Evolutionary conservation across 2,797 vertebrate genomes (phyloP), one percentile per base, ranked within the genome.

Genomic region (Poeciliopsis paucimaculata): DNA sequence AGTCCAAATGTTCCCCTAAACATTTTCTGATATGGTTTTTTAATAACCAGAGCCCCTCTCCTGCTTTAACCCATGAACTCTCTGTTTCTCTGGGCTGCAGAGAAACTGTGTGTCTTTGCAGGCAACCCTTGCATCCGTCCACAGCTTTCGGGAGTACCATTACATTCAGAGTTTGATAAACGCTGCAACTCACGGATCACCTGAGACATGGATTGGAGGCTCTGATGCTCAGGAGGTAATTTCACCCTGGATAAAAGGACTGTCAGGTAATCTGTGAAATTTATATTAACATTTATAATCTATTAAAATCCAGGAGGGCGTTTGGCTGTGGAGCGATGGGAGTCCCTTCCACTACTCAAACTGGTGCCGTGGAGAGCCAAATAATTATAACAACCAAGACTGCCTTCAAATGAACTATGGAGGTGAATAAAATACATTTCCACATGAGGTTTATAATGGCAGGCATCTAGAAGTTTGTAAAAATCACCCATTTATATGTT

Each of bases 321-420:
- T n/a, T 5, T 78, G 70, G 41, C 28, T 78, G 2, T 78, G 77
- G 77, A n/a, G 12, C 60, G 77, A 78, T 47, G 68, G 53, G 43
- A 57, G 0, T 1, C 6, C 10, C 68, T 77, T 71, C 11, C 0
- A 0, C 6, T 71, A 77, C 41, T 43, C 49, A 23, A 34, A 55
- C 36, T 77, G 76, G 66, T 71, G 47, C 28, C 5, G 0, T 5
- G 39, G 76, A 45, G 49, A 55, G 66, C 76, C 76, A 7, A 10
- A 16, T 34, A 77, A 55, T 9, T 0, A 0, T 12, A 57, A 0
- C 2, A 0, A 28, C n/a, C 55, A 57, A n/a, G 11, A 57, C 11
- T 57, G 55, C n/a, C 3, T 57, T 13, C 55, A 28, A 11, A 57
- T 57, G 26, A 57, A 57, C 55, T 28, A 12, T 57, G 55, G 55